A percentile compares a stretch with the other conserved stretches of the same genome.
Conservation (phyloP, 2,888 invertebrate species). For the Flexamia atlantica region DNA sequence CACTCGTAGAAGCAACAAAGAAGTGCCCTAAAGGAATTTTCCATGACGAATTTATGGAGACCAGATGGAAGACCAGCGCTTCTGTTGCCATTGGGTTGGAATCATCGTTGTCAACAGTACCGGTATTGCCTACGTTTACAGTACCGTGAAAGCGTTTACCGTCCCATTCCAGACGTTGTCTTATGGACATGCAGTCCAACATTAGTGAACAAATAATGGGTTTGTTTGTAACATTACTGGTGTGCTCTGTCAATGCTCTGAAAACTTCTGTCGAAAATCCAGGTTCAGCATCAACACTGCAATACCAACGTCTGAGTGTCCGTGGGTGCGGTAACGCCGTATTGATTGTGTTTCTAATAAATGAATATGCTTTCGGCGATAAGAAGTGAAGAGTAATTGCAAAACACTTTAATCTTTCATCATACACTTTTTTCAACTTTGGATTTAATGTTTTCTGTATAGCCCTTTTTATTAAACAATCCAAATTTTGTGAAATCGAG, state of each 20-base stretch:
- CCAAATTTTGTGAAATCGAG: constrained; percentile 42
- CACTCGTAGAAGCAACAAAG: constrained; percentile 41
- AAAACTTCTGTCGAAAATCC: constrained; percentile 42
- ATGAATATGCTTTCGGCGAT: constrained; percentile 63
- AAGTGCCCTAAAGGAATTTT: constrained; percentile 60
- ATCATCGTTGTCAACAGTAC: constrained; percentile 40
- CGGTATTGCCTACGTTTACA: constrained; percentile 51
- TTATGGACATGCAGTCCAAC: constrained; percentile 38
- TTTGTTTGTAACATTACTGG: constrained; percentile 10
- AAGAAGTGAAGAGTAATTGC: constrained; percentile 22
- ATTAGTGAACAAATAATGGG: constrained; percentile 28
- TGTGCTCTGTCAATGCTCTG: constrained; percentile 40
- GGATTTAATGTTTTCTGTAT: constrained; percentile 36
- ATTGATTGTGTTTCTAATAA: constrained; percentile 10
- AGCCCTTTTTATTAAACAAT: constrained; percentile 43
- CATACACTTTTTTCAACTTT: constrained; percentile 39
- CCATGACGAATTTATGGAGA: constrained; percentile 53
- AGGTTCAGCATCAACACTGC: background rate
- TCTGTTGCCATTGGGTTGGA: constrained; percentile 56
- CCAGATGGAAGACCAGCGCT: constrained; percentile 58
- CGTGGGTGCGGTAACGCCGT: background rate
- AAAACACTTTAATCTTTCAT: constrained; percentile 36
- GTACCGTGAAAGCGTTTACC: constrained; percentile 56
- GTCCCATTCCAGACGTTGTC: constrained; percentile 35
- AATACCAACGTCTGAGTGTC: constrained; percentile 16